A percentile compares a stretch with the other conserved stretches of the same genome.
These are phyloP conservation scores for Phymorhynchus buccinoides DNA, from an alignment of 1,140 invertebrate genomes.

Conservation along the genomic window DNA sequence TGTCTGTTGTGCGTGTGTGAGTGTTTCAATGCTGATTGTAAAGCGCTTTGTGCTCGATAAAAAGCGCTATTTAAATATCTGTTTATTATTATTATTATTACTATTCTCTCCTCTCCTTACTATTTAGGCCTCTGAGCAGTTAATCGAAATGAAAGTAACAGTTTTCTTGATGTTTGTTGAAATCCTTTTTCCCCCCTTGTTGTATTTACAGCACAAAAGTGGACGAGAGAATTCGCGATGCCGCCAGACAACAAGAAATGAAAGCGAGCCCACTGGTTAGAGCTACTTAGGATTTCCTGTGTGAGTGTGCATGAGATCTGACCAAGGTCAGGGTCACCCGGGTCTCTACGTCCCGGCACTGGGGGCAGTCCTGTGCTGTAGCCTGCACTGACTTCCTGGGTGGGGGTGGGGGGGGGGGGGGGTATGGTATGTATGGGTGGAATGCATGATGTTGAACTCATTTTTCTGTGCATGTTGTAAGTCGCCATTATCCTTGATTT, in stretches of 20 bases:
- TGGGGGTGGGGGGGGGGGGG: neutral
- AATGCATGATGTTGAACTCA: neutral
- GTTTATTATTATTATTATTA: no score
- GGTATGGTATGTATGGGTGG: neutral
- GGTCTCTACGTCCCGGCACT: neutral
- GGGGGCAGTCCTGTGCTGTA: neutral
- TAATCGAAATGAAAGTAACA: neutral
- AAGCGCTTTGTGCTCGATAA: no score
- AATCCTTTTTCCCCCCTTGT: conserved; percentile 20
- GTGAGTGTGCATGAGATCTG: conserved; percentile 7
- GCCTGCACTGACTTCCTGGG: neutral
- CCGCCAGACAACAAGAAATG: neutral
- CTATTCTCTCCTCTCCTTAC: no score
- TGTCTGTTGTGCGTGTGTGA: no score
- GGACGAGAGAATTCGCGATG: conserved; percentile 79
- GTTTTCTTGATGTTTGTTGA: neutral
- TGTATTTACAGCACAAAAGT: conserved; percentile 84
- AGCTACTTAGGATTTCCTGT: conserved; percentile 7
- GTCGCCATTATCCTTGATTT: neutral
- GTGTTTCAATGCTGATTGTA: no score
- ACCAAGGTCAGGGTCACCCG: neutral
- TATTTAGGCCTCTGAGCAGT: no score
- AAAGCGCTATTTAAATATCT: no score
- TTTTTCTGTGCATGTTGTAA: neutral
- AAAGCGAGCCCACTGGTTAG: neutral